Conservation (phyloP, 2,888 invertebrate species). For the Ochlodes sylvanus region DNA sequence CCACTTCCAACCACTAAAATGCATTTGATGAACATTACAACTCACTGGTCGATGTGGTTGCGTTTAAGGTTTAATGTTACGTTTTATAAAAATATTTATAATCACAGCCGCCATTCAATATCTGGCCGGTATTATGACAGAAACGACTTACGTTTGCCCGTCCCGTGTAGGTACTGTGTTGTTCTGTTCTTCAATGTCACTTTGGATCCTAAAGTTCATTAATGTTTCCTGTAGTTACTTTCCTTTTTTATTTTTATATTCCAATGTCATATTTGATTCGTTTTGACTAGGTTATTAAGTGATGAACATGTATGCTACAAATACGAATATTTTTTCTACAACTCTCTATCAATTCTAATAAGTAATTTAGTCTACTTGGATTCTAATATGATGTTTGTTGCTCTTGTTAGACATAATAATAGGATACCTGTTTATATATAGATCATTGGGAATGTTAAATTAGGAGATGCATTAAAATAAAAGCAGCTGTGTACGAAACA, state of each 20-base stretch:
- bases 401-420: no score
- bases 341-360: no score
- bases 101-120: slow-evolving; percentile 5
- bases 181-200: slow-evolving; percentile 12
- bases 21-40: slow-evolving; percentile 17
- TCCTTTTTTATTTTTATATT: background rate
- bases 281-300: background rate
- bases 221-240: background rate
- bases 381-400: no score
- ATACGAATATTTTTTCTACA: no score
- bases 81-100: slow-evolving; percentile 15
- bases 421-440: no score
- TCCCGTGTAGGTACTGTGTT: slow-evolving; percentile 17
- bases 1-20: slow-evolving; percentile 14
- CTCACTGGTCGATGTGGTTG: slow-evolving; percentile 2
- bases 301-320: background rate
- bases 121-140: slow-evolving; percentile 6
- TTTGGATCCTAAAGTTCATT: slow-evolving; percentile 8
- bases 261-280: background rate
- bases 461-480: no score
- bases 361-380: no score
- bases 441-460: no score
- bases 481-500: no score
- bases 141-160: slow-evolving; percentile 11
- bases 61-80: slow-evolving; percentile 4